Base-by-base conservation (phyloP, 1,140 invertebrate species). In the Cydia amplana region DNA sequence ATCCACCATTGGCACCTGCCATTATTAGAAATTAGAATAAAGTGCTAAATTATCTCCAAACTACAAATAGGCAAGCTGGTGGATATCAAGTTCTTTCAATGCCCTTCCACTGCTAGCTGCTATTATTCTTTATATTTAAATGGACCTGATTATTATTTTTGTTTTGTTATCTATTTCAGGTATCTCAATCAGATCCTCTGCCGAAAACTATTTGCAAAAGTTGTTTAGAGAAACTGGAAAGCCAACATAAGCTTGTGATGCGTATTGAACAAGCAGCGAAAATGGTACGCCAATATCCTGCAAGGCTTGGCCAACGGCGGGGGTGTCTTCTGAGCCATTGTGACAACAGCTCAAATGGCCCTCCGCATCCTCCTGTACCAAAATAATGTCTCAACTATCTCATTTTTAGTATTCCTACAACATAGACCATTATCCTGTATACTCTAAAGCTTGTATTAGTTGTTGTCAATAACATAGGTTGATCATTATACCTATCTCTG, bases 141-240 rank as follows among this genome's bases (percentile, higher is more conserved):
- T 77, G 77, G 25, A 67, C 23, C 25, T 25, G 72, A 40, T 74
- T n/a, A 74, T 28, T 76, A 40, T 77, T 76, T 73, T 72, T 74
- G 75, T 80, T 79, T 65, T 79, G 75, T 28, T 16, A 74, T 77
- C 78, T 78, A 72, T 87, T 93, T 74, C 86, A 96, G 95, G 95
- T 96, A 73, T 95, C 95, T 79, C 94, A 94, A 76, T 95, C 95
- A 77, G 96, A 96, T 93, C 95, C 95, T 43, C 86, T 96, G 72
- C 96, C 96, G 74, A 96, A 96, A 93, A 96, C 95, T 32, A 95
- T 96, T 43, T 96, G 95, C 84, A 93, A 95, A 79, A 94, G 94
- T 77, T 96, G 95, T 82, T 94, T 96, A 76, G 94, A 95, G 81
- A 93, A 95, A 81, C 92, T 96, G 80, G 95, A 96, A 87, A 95